Evolutionary conservation across 2,797 vertebrate species (phyloP).

Genomic region (Ibycter americanus): DNA sequence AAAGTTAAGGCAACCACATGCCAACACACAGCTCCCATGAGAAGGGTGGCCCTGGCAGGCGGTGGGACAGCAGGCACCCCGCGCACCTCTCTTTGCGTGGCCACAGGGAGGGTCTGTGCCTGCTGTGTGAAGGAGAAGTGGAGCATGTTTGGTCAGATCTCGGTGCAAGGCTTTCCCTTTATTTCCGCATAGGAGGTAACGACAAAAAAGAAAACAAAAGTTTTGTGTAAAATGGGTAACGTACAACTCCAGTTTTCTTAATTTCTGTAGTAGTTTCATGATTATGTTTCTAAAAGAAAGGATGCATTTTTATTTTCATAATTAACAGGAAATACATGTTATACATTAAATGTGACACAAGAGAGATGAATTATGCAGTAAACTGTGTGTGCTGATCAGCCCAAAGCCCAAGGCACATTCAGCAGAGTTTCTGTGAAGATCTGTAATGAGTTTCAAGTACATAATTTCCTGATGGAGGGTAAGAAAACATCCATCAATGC

Average conservation of each 20-base stretch:
- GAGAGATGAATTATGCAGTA: constrained; percentile 82
- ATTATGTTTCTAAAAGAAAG: constrained; percentile 71
- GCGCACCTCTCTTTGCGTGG: not conserved
- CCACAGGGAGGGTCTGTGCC: not conserved
- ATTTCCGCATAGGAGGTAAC: not conserved
- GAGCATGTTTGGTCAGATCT: not conserved
- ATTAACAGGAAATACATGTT: constrained; percentile 79
- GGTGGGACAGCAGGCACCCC: not conserved
- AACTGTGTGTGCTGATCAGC: constrained; percentile 66
- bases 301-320: constrained; percentile 74
- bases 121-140: not conserved
- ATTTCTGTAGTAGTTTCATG: constrained; percentile 61
- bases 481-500: constrained; percentile 82
- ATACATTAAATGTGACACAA: constrained; percentile 78
- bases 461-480: constrained; percentile 78
- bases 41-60: not conserved
- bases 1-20: not conserved
- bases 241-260: constrained; percentile 28
- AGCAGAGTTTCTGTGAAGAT: constrained; percentile 69
- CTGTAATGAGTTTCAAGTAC: constrained; percentile 80
- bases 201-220: not conserved
- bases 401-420: constrained; percentile 75
- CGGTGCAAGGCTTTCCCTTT: not conserved
- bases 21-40: not conserved
- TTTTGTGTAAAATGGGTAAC: not conserved